Conservation (phyloP, 30 jellyfish, hydroid and myxozoan species). For the Clytia hemisphaerica region DNA sequence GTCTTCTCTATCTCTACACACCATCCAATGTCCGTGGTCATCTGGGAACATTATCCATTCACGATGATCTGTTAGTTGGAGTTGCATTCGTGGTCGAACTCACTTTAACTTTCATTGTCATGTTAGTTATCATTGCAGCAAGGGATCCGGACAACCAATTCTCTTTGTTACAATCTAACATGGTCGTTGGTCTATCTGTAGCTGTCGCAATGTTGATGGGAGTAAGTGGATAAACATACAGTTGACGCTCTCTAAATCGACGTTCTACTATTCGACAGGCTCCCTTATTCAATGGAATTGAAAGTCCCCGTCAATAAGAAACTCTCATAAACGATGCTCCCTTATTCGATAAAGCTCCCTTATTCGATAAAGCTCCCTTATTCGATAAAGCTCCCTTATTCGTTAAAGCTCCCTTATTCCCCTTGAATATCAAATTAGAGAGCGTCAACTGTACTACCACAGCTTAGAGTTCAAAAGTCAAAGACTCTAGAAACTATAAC, state of each 20-base stretch:
- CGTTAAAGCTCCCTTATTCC: too few relatives aligned
- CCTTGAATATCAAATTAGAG: too few relatives aligned
- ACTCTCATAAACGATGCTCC: too few relatives aligned
- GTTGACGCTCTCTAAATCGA: background rate
- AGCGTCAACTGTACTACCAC: too few relatives aligned
- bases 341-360: too few relatives aligned
- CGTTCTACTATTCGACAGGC: too few relatives aligned
- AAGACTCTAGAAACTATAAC: too few relatives aligned
- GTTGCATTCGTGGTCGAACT: conserved; percentile 8
- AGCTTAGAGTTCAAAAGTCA: too few relatives aligned
- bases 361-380: too few relatives aligned
- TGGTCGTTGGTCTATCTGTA: conserved; percentile 6
- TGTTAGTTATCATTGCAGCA: background rate
- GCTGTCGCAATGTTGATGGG: conserved; percentile 4
- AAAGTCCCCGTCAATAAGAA: too few relatives aligned
- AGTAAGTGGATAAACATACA: background rate
- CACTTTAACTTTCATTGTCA: conserved; percentile 1
- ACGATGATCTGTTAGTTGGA: background rate
- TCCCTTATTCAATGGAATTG: too few relatives aligned
- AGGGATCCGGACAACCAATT: background rate
- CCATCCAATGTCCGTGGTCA: background rate
- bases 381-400: too few relatives aligned
- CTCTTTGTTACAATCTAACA: background rate
- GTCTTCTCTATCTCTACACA: conserved; percentile 15
- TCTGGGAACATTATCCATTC: background rate